Base-by-base conservation (phyloP, 2,797 vertebrate species). In the Sphenopsis melanotis region DNA sequence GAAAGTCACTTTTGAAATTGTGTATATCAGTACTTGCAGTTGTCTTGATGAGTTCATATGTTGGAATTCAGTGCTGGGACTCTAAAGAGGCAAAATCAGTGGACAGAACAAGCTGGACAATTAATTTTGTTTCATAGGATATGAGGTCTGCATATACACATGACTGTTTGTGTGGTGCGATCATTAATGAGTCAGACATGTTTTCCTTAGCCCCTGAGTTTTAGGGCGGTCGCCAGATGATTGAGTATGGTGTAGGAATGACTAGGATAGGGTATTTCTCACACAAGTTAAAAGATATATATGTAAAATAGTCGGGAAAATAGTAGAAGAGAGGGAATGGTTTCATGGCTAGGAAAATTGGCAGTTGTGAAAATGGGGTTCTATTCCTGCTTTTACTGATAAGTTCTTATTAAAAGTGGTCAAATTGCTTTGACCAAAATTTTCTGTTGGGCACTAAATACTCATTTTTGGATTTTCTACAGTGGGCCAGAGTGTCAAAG, bases 401-500 rank as follows among this genome's bases (percentile, higher is more conserved):
- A 91, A 86, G 21, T 93, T 90, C 47, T 78, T 86, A 30, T 44
- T 75, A 57, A 83, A 69, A 42, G 30, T 65, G n/a, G 61, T 37
- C 57, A 82, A 68, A 86, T 69, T 78, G 2, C 39, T 93, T 75
- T 78, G 46, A 69, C 69, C 36, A 55, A 36, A 83, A 32, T 83
- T 94, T 93, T 94, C 39, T 4, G 6, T 55, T 91, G 64, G n/a
- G n/a, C 68, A 50, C 21, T 85, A 70, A 82, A 64, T 87, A 56
- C 26, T 83, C 6, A 18, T 53, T 83, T 95, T 75, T 91, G 9
- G 5, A 61, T 94, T 88, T 94, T 93, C 53, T 91, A 2, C 61
- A 47, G 36, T 41, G n/a, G 36, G 21, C 19, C 72, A 78, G 61
- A 44, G 88, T 83, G 83, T 55, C 79, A 90, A 49, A 65, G 30